A percentile compares a stretch with the other conserved stretches of the same genome.
Evolutionary conservation across 37 sponge, comb jelly and placozoan species (phyloP).

Genomic region (Haliclona indistincta): DNA sequence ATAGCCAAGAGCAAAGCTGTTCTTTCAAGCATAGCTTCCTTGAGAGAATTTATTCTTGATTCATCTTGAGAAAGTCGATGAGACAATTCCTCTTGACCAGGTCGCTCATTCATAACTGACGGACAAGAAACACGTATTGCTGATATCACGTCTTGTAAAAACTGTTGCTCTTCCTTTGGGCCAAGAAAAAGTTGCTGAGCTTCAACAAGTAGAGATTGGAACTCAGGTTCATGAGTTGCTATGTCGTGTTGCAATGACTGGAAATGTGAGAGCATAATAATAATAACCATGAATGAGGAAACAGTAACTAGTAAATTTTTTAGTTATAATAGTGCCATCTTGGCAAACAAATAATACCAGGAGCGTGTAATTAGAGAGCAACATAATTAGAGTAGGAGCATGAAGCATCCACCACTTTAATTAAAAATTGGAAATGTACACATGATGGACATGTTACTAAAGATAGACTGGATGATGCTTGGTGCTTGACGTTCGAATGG

Average conservation of each 20-base stretch:
- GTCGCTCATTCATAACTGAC: too few species aligned
- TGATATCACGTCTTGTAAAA: too few species aligned
- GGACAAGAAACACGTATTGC: too few species aligned
- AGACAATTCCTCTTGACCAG: slow-evolving; percentile 50
- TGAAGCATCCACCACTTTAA: too few species aligned
- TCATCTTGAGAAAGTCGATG: slow-evolving; percentile 23
- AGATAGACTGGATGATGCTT: too few species aligned
- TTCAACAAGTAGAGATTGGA: slow-evolving; percentile 38
- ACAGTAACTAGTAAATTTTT: not conserved
- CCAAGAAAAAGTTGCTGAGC: slow-evolving; percentile 22
- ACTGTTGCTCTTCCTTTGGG: not conserved
- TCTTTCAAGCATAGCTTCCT: slow-evolving; percentile 2
- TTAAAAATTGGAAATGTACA: too few species aligned
- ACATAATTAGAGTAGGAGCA: too few species aligned
- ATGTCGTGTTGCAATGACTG: slow-evolving; percentile 35
- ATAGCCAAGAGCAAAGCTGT: not conserved
- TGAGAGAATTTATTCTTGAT: slow-evolving; percentile 29
- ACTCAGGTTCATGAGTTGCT: slow-evolving; percentile 53
- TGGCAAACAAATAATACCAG: too few species aligned
- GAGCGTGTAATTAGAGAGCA: too few species aligned
- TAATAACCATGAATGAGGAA: not conserved
- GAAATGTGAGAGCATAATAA: not conserved
- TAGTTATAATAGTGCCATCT: too few species aligned
- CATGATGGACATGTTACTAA: too few species aligned
- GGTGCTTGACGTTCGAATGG: too few species aligned